Evolutionary conservation across 2,888 invertebrate species (phyloP).

Genomic region (Coenonympha glycerion): DNA sequence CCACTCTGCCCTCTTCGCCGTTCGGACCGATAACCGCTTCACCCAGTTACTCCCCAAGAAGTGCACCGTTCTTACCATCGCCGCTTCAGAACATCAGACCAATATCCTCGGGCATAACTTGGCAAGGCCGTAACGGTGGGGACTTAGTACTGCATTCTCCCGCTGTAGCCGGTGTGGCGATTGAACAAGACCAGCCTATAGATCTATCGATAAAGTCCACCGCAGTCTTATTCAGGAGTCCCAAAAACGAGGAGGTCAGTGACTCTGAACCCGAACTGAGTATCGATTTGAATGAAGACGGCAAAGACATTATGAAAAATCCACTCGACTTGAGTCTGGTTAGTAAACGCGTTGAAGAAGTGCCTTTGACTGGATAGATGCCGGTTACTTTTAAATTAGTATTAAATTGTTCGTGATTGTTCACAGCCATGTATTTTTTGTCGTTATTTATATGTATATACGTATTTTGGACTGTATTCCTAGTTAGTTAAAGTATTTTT

Average conservation of each 20-base stretch:
- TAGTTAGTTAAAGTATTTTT: constrained; percentile 31
- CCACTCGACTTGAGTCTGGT: constrained; percentile 82
- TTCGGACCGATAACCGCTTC: constrained; percentile 60
- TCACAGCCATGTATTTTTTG: constrained; percentile 38
- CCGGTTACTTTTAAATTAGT: constrained; percentile 7
- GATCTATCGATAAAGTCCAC: constrained; percentile 81
- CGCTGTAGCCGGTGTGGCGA: constrained; percentile 73
- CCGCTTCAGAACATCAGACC: constrained; percentile 53
- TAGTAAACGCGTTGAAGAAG: constrained; percentile 67
- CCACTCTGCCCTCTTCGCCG: constrained; percentile 65
- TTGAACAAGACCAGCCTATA: constrained; percentile 81
- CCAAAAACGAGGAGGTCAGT: constrained; percentile 63
- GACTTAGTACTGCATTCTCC: constrained; percentile 75
- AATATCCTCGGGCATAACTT: constrained; percentile 56
- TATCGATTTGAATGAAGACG: constrained; percentile 70
- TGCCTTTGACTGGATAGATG: constrained; percentile 66
- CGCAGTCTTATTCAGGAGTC: constrained; percentile 65
- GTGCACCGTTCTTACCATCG: constrained; percentile 50
- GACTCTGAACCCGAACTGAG: constrained; percentile 75
- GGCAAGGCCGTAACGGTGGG: constrained; percentile 70
- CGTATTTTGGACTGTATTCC: constrained; percentile 32
- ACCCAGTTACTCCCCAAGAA: constrained; percentile 72
- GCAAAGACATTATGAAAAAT: constrained; percentile 75
- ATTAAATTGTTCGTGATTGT: constrained; percentile 29
- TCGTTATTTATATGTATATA: constrained; percentile 52